These are phyloP conservation scores for Dromococcyx pavoninus DNA, from an alignment of 2,797 vertebrate genomes.

Conservation along the genomic window DNA sequence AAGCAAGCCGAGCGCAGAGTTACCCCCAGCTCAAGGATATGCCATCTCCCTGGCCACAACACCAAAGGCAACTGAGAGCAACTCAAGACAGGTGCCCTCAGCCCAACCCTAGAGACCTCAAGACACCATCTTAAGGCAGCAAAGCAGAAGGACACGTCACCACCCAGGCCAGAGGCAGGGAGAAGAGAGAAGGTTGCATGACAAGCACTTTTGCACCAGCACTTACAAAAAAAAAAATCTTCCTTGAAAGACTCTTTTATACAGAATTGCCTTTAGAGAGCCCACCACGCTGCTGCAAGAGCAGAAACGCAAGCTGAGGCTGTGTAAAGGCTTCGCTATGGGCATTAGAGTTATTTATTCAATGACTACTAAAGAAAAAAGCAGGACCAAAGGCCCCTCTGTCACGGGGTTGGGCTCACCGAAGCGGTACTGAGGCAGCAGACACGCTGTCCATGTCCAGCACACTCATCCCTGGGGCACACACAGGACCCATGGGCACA, in stretches of 20 bases:
- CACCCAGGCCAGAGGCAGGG: neutral
- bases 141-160: neutral
- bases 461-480: neutral
- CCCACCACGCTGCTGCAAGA: neutral
- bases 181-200: neutral
- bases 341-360: conserved; percentile 59
- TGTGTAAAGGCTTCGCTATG: neutral
- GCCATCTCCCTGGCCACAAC: neutral
- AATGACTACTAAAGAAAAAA: conserved; percentile 48
- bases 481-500: rapidly evolving
- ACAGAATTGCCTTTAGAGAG: conserved; percentile 8
- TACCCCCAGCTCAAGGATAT: neutral
- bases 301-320: neutral
- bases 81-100: neutral
- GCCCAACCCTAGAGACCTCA: conserved; percentile 1
- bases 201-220: conserved; percentile 21
- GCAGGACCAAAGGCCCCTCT: conserved; percentile 42
- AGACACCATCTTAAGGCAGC: neutral
- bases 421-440: neutral
- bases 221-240: neutral
- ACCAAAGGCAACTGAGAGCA: neutral
- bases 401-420: neutral
- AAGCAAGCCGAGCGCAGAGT: neutral
- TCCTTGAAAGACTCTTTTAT: neutral
- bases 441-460: rapidly evolving